phyloP scores from a whole-genome alignment of 2,797 vertebrate species.

The Huso huso region DNA sequence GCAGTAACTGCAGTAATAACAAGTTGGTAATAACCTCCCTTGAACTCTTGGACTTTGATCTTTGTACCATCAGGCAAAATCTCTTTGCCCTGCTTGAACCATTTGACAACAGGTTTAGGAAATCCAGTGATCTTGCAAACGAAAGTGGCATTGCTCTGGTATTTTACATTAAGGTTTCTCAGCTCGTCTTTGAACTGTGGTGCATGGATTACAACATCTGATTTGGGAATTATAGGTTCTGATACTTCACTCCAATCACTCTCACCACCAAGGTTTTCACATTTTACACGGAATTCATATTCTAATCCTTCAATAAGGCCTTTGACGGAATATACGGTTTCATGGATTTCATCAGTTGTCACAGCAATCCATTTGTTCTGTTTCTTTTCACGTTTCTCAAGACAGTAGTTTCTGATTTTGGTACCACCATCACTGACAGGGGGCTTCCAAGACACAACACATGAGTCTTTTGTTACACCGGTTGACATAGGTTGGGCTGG shows the following conservation, averaged over 20 bases:
- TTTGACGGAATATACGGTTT: slow-evolving; percentile 88
- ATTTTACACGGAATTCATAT: slow-evolving; percentile 92
- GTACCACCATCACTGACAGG: slow-evolving; percentile 89
- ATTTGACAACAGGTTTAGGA: slow-evolving; percentile 96
- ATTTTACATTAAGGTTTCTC: slow-evolving; percentile 91
- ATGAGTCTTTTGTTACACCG: slow-evolving; percentile 87
- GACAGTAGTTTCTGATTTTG: slow-evolving; percentile 91
- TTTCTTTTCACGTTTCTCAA: slow-evolving; percentile 91
- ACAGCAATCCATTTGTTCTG: slow-evolving; percentile 87
- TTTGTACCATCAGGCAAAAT: slow-evolving; percentile 90
- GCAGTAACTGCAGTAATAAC: slow-evolving; percentile 82
- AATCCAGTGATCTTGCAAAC: slow-evolving; percentile 93
- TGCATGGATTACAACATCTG: slow-evolving; percentile 75
- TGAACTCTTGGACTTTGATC: slow-evolving; percentile 93
- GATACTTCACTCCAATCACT: slow-evolving; percentile 94
- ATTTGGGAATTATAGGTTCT: slow-evolving; percentile 67
- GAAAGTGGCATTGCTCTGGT: slow-evolving; percentile 88
- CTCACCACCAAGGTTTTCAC: slow-evolving; percentile 93
- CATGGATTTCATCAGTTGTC: slow-evolving; percentile 90
- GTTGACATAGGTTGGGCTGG: slow-evolving; percentile 75
- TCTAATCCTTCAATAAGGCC: slow-evolving; percentile 80
- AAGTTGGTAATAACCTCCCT: slow-evolving; percentile 94
- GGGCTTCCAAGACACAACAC: slow-evolving; percentile 92
- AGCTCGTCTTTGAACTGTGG: slow-evolving; percentile 97
- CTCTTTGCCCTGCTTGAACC: slow-evolving; percentile 96